A percentile compares a stretch with the other conserved stretches of the same genome.
Conservation (phyloP, 2,113 vertebrate species). For the Tringa solitaria region DNA sequence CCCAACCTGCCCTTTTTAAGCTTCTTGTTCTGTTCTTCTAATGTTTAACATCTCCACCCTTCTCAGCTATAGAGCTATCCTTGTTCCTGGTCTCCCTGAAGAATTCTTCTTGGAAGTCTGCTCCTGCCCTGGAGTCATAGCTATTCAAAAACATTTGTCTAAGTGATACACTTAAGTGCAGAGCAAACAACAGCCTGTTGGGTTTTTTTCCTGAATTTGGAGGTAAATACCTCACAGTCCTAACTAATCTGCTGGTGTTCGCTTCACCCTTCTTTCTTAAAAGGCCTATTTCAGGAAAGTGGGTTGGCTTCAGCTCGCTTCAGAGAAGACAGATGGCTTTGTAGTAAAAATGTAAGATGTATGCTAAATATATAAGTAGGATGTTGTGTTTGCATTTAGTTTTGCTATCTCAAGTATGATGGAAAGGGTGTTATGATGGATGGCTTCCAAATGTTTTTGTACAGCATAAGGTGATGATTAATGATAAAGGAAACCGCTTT, state of each 20-base stretch:
- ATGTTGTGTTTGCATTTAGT: conserved; percentile 14
- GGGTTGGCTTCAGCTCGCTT: not conserved
- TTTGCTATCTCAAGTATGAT: not conserved
- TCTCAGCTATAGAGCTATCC: not conserved
- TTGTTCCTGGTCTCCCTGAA: not conserved
- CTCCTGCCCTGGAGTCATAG: not conserved
- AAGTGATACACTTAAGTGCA: not conserved
- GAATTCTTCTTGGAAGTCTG: not conserved
- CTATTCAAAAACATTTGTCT: not conserved
- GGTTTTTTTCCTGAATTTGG: not conserved
- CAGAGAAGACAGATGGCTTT: conserved; percentile 19
- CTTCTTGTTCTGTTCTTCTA: not conserved
- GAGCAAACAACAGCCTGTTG: not conserved
- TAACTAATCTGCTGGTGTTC: not conserved
- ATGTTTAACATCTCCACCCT: not conserved
- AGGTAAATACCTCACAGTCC: not conserved
- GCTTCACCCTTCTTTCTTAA: not conserved
- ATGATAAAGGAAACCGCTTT: not conserved
- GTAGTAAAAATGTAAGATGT: not conserved
- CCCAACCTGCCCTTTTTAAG: not conserved
- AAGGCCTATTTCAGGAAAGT: not conserved
- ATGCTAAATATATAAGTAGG: conserved; percentile 21
- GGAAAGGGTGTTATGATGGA: not conserved
- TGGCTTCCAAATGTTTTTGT: not conserved
- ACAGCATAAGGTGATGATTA: not conserved